Conservation (phyloP, 2,113 vertebrate species). For the Regulus satrapa region DNA sequence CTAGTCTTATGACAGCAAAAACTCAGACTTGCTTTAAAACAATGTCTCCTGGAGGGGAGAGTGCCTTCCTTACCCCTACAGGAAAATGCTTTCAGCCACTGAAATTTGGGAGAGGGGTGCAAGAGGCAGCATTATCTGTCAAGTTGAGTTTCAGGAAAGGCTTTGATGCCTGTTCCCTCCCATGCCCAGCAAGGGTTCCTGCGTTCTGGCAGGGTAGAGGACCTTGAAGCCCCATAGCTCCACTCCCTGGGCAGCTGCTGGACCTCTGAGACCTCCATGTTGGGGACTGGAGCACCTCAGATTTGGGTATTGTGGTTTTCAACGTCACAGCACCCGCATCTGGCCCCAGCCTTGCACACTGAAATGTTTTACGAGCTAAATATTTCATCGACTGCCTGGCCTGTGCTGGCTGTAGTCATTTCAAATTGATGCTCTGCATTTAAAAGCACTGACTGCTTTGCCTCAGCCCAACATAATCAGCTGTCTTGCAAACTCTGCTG, state of each 20-base stretch:
- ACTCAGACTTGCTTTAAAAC: not conserved
- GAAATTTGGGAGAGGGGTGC: not conserved
- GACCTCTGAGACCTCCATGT: not conserved
- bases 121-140: not conserved
- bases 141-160: not conserved
- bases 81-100: not conserved
- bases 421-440: not conserved
- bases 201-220: not conserved
- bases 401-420: not conserved
- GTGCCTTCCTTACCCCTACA: not conserved
- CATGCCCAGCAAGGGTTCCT: not conserved
- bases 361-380: not conserved
- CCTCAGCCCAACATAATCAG: not conserved
- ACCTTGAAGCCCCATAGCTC: fast-evolving
- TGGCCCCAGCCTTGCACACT: not conserved
- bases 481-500: not conserved
- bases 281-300: not conserved
- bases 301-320: not conserved
- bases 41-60: not conserved
- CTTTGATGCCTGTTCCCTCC: not conserved
- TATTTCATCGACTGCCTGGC: not conserved
- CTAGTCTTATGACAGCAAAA: not conserved
- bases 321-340: not conserved
- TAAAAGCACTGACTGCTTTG: not conserved
- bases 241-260: not conserved